Evolutionary conservation across 2,888 invertebrate genomes (phyloP).

Genomic region (Sminthurinus aureus): DNA sequence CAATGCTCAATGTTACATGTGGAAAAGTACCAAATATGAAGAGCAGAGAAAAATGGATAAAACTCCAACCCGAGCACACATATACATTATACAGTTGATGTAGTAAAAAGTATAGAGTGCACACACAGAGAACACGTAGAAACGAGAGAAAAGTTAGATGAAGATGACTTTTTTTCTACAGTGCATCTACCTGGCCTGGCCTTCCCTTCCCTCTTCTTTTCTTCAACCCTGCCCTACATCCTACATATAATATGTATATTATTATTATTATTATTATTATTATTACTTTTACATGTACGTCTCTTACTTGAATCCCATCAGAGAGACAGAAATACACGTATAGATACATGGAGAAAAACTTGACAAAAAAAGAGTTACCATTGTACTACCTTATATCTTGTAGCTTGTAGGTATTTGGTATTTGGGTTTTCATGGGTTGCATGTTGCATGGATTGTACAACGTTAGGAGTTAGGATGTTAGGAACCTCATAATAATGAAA

Average conservation of each 20-base stretch:
- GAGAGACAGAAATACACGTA: not conserved
- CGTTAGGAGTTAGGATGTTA: not conserved
- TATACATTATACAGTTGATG: no score
- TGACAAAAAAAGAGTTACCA: slow-evolving; percentile 32
- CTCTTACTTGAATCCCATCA: slow-evolving; percentile 6
- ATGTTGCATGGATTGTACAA: no score
- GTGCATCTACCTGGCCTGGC: slow-evolving; percentile 4
- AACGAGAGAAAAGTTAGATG: not conserved
- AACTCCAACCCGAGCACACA: not conserved
- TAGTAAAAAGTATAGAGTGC: not conserved
- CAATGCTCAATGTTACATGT: no score
- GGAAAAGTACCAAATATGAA: not conserved
- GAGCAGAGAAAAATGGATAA: not conserved
- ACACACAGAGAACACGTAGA: not conserved
- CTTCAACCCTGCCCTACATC: not conserved
- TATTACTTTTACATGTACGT: not conserved
- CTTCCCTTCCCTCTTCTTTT: slow-evolving; percentile 2
- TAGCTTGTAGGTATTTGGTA: no score
- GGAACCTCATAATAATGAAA: slow-evolving; percentile 39
- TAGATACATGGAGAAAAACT: not conserved
- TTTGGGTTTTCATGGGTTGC: no score
- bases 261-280: not conserved
- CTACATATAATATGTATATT: not conserved
- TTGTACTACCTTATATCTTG: slow-evolving; percentile 18
- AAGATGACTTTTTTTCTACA: slow-evolving; percentile 18